Percentiles rank a stretch among this genome's conserved stretches.
These are phyloP conservation scores for Hippocampus kuda DNA, from an alignment of 2,797 vertebrate species.

Conservation along the genomic window DNA sequence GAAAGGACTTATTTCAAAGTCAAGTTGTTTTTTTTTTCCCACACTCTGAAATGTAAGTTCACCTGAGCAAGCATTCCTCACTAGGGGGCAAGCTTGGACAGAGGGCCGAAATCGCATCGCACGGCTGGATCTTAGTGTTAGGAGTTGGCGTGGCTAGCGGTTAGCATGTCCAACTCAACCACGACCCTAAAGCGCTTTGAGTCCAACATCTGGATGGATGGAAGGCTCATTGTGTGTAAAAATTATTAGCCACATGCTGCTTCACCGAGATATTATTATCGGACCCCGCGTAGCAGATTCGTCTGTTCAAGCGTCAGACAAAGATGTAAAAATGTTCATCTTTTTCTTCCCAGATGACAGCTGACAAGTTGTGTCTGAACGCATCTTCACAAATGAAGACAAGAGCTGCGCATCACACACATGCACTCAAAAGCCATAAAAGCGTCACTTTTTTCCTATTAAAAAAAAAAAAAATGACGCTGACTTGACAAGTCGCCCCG, in stretches of 20 bases:
- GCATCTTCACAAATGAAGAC: slow-evolving; percentile 6
- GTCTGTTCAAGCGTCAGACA: background rate
- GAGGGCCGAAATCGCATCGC: too few species aligned
- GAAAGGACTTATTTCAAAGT: slow-evolving; percentile 16
- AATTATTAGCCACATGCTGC: background rate
- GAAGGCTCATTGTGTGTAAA: background rate
- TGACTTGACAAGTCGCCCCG: slow-evolving; percentile 11
- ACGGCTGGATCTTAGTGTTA: too few species aligned
- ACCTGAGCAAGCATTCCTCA: slow-evolving; percentile 21
- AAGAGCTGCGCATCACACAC: background rate
- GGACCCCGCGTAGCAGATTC: background rate
- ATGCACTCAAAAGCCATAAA: background rate
- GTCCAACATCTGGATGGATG: background rate
- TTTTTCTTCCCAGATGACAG: slow-evolving; percentile 1
- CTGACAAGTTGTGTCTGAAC: background rate
- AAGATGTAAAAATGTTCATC: too few species aligned
- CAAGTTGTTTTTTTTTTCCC: background rate
- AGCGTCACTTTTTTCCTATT: background rate
- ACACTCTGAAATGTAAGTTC: background rate
- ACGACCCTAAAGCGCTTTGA: too few species aligned
- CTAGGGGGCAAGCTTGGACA: slow-evolving; percentile 50
- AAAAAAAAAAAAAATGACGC: background rate
- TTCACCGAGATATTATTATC: slow-evolving; percentile 2
- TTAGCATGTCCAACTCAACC: too few species aligned
- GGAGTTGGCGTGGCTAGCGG: too few species aligned